Evolutionary conservation across 2,888 invertebrate species (phyloP).

Genomic region (Himalopsyche kuldschensis): DNA sequence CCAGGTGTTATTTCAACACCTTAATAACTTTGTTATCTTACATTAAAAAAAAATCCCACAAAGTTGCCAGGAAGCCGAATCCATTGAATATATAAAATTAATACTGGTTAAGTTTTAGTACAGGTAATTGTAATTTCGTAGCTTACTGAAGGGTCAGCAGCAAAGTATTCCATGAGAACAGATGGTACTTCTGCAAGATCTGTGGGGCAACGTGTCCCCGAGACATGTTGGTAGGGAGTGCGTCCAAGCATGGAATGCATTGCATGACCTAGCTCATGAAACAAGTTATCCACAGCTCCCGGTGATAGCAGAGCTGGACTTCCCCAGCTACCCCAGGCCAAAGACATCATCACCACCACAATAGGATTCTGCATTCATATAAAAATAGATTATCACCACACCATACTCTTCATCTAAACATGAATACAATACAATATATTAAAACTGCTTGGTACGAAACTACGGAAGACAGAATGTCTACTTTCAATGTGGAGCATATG

Average conservation of each 20-base stretch:
- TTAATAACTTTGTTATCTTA: too few relatives aligned
- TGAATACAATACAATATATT: not conserved
- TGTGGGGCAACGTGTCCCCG: conserved; percentile 94
- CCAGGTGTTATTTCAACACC: too few relatives aligned
- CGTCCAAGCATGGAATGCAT: conserved; percentile 98
- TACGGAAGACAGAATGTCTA: too few relatives aligned
- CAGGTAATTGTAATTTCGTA: not conserved
- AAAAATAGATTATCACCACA: not conserved
- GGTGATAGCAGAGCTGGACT: conserved; percentile 81
- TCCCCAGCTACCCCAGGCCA: conserved; percentile 74
- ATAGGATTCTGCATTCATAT: conserved; percentile 68
- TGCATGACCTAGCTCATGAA: conserved; percentile 99
- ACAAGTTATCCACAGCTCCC: conserved; percentile 90
- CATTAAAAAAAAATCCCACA: not conserved
- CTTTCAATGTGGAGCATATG: too few relatives aligned
- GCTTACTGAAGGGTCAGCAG: conserved; percentile 76
- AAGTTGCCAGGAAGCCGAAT: not conserved
- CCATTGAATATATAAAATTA: not conserved
- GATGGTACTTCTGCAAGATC: conserved; percentile 99
- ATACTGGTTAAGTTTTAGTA: not conserved
- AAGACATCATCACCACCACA: conserved; percentile 90
- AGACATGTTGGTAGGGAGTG: conserved; percentile 94
- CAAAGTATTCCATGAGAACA: conserved; percentile 98
- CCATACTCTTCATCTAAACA: not conserved
- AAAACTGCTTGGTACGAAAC: too few relatives aligned